Percentiles rank a stretch among this genome's conserved stretches.
These are phyloP conservation scores for Stenurella melanura DNA, from an alignment of 2,888 invertebrate species.

Conservation along the genomic window DNA sequence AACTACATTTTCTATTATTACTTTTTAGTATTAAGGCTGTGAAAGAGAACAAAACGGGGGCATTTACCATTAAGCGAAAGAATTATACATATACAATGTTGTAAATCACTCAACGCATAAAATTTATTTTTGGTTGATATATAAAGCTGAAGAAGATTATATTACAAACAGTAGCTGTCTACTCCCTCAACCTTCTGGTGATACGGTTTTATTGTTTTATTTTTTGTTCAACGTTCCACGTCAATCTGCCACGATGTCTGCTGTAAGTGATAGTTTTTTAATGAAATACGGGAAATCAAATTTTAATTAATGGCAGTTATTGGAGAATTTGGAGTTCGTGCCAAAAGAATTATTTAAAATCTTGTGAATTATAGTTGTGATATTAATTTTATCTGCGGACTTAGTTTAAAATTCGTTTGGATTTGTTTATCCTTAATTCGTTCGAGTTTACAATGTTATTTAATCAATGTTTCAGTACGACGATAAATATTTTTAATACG, in stretches of 20 bases:
- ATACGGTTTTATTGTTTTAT: conserved; percentile 30
- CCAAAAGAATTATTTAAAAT: conserved; percentile 22
- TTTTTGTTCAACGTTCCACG: conserved; percentile 29
- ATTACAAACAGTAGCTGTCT: conserved; percentile 53
- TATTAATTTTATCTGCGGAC: neutral
- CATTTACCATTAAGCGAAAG: conserved; percentile 51
- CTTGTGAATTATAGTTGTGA: conserved; percentile 16
- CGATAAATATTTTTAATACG: neutral
- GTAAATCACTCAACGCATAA: conserved; percentile 54
- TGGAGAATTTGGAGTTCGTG: conserved; percentile 17
- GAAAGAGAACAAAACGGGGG: conserved; percentile 47
- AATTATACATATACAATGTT: conserved; percentile 48
- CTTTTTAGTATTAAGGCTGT: conserved; percentile 41
- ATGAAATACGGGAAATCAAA: conserved; percentile 26
- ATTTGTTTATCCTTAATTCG: conserved; percentile 7
- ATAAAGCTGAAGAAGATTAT: conserved; percentile 55
- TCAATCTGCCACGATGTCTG: conserved; percentile 50
- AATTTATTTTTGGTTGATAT: conserved; percentile 58
- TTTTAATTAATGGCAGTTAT: conserved; percentile 23
- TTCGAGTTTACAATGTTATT: neutral
- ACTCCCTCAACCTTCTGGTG: conserved; percentile 46
- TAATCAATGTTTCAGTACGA: neutral
- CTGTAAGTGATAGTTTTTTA: conserved; percentile 51
- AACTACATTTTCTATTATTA: conserved; percentile 51
- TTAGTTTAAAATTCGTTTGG: neutral